These are phyloP conservation scores for Thera britannica DNA, from an alignment of 2,888 invertebrate genomes.

Conservation along the genomic window DNA sequence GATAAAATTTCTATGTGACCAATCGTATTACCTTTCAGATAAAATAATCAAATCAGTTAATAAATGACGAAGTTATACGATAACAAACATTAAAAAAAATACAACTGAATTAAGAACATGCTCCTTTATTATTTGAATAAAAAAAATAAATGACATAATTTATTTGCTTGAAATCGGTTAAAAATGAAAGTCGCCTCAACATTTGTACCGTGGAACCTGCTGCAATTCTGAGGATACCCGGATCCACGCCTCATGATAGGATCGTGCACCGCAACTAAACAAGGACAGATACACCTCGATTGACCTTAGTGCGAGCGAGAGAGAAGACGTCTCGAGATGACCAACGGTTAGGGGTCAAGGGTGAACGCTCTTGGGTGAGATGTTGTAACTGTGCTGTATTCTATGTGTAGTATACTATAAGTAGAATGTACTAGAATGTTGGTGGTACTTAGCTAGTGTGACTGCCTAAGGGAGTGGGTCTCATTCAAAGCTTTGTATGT, in stretches of 20 bases:
- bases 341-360: slow-evolving; percentile 82
- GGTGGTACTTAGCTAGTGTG: not conserved
- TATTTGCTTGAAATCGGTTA: too few relatives aligned
- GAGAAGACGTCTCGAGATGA: slow-evolving; percentile 71
- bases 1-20: too few relatives aligned
- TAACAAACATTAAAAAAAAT: too few relatives aligned
- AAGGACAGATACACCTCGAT: slow-evolving; percentile 48
- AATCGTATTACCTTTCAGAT: too few relatives aligned
- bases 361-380: slow-evolving; percentile 81
- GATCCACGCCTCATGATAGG: slow-evolving; percentile 71
- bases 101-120: too few relatives aligned
- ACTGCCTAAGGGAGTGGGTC: slow-evolving; percentile 18
- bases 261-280: slow-evolving; percentile 71
- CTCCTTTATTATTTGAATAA: too few relatives aligned
- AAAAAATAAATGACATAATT: too few relatives aligned
- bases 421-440: not conserved
- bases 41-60: too few relatives aligned
- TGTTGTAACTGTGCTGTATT: slow-evolving; percentile 35
- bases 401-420: slow-evolving; percentile 17
- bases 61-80: too few relatives aligned
- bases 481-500: slow-evolving; percentile 1
- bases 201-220: slow-evolving; percentile 59
- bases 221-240: slow-evolving; percentile 83
- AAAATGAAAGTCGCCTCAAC: slow-evolving; percentile 41
- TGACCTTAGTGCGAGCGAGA: slow-evolving; percentile 50